Evolutionary conservation across 2,113 vertebrate species (phyloP).

Genomic region (Sinosuthora webbiana): DNA sequence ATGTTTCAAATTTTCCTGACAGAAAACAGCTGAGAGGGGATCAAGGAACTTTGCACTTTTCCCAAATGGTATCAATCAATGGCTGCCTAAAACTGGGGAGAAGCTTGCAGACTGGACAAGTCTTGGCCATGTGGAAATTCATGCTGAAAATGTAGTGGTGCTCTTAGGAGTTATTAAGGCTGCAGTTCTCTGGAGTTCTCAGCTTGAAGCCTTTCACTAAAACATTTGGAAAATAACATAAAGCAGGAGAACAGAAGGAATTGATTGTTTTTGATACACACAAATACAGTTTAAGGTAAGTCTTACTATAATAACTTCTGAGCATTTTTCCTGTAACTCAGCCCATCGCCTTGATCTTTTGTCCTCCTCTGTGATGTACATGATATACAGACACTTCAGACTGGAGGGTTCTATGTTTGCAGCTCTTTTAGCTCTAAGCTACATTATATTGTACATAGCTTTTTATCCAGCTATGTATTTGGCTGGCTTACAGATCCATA

Average conservation of each 20-base stretch:
- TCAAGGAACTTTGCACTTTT: background rate
- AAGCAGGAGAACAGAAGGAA: background rate
- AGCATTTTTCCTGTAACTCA: background rate
- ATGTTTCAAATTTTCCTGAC: background rate
- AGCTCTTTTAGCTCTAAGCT: background rate
- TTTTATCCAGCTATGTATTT: background rate
- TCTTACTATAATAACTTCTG: background rate
- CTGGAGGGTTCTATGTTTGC: background rate
- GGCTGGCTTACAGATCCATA: background rate
- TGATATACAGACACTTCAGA: background rate
- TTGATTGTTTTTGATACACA: background rate
- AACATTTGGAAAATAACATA: background rate
- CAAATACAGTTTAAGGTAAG: background rate
- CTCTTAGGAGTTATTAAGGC: background rate
- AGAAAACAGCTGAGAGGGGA: background rate
- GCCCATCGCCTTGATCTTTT: background rate
- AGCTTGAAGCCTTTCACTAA: constrained; percentile 3
- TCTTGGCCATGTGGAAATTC: background rate
- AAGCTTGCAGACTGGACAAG: background rate
- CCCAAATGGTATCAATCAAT: background rate
- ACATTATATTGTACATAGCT: background rate
- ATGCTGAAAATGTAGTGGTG: background rate
- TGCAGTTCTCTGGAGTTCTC: background rate
- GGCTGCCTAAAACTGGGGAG: background rate
- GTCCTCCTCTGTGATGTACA: background rate